phyloP scores from a whole-genome alignment of 2,113 vertebrate species.

The Rhinolophus ferrumequinum region DNA sequence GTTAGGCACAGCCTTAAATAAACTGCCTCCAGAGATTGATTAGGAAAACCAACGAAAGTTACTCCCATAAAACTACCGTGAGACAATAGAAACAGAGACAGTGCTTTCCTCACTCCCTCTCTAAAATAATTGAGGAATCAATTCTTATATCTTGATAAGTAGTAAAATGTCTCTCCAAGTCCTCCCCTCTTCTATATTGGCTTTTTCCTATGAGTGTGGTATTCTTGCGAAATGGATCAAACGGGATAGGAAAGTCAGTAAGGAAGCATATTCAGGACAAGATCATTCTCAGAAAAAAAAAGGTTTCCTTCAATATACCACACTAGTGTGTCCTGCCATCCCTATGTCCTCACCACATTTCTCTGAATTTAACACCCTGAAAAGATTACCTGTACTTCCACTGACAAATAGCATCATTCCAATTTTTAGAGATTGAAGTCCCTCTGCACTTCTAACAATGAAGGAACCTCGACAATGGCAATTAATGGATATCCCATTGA shows the following conservation, averaged over 20 bases:
- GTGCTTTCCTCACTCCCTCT: neutral
- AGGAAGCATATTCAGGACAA: neutral
- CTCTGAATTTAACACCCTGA: constrained; percentile 16
- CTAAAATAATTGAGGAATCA: neutral
- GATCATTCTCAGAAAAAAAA: neutral
- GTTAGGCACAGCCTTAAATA: neutral
- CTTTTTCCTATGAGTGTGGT: neutral
- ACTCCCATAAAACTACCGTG: neutral
- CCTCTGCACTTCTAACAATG: neutral
- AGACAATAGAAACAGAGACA: constrained; percentile 22
- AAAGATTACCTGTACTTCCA: constrained; percentile 38
- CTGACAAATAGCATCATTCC: constrained; percentile 30
- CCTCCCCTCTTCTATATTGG: neutral
- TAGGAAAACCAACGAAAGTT: constrained; percentile 2
- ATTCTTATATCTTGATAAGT: neutral
- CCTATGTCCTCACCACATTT: too few species aligned
- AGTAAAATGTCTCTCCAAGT: neutral
- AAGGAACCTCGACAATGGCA: constrained; percentile 49
- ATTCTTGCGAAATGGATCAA: neutral
- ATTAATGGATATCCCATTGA: constrained; percentile 63
- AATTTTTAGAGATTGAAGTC: constrained; percentile 63
- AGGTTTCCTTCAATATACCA: neutral
- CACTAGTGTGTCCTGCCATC: neutral
- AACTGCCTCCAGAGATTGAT: neutral
- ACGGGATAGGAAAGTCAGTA: constrained; percentile 31